Evolutionary conservation across 2,113 vertebrate species (phyloP), one percentile per base, ranked within the genome.

Genomic region (Opisthocomus hoazin): DNA sequence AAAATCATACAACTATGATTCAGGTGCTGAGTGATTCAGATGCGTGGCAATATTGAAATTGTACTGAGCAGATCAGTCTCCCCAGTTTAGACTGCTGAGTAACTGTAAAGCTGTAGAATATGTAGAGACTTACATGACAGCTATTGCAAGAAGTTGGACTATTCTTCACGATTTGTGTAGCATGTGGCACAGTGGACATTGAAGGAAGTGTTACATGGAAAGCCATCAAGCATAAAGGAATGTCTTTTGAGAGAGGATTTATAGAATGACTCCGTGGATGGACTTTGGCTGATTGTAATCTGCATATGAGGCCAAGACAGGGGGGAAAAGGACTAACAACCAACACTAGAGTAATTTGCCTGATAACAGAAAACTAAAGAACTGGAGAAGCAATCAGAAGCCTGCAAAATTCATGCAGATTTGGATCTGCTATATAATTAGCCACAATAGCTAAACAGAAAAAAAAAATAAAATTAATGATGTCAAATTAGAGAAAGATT

Each of bases 281-380:
- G 58, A 88, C 56, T 21, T 87, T 92, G 34, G 46, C 32, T 93
- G 77, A 92, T 84, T 94, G 65, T 80, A 82, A 96, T 95, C 93
- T 92, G 61, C 65, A 36, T 93, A 77, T 73, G 36, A 93, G 75
- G 56, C 48, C 48, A 58, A 86, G 37, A 37, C 37, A 79, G 29
- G 15, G 39, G 56, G 56, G 46, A 73, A 91, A 83, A 56, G 43
- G 83, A 92, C 77, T 93, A 94, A 90, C 85, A 96, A 91, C 93
- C 79, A 96, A 93, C 91, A 94, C 54, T 57, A 68, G 29, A 84
- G 87, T 93, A 94, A 96, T 97, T 97, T 96, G 63, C 80, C 74
- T 94, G 88, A 97, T 96, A 96, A 97, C 84, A 95, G 94, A 89
- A 95, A 97, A 96, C 94, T 95, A 96, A 96, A 96, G 87, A 92